A percentile compares a stretch with the other conserved stretches of the same genome.
These are phyloP conservation scores for Eueremaeus valkanovi DNA, from an alignment of 2,888 invertebrate genomes.

Conservation along the genomic window DNA sequence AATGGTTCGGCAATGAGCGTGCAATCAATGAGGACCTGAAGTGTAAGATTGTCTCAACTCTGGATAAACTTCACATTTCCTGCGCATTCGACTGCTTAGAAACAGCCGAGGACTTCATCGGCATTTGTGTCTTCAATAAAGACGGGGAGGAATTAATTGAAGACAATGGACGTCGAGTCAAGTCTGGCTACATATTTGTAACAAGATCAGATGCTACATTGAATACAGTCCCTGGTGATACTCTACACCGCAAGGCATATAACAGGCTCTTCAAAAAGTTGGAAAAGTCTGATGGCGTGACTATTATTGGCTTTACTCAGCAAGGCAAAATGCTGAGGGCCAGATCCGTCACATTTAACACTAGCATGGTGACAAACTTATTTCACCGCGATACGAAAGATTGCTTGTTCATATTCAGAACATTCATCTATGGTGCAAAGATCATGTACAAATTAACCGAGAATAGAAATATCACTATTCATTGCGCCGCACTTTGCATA, in stretches of 20 bases:
- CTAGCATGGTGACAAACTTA: too few species aligned
- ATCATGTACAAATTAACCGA: too few species aligned
- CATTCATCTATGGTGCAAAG: too few species aligned
- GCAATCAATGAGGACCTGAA: neutral
- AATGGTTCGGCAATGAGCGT: too few species aligned
- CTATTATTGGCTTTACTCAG: neutral
- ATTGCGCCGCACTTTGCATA: too few species aligned
- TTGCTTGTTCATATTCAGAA: too few species aligned
- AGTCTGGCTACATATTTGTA: neutral
- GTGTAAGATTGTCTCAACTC: neutral
- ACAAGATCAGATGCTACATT: neutral
- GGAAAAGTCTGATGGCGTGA: neutral
- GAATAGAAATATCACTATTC: too few species aligned
- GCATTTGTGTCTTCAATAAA: neutral
- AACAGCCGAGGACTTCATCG: neutral
- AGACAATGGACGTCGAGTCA: neutral
- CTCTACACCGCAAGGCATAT: neutral
- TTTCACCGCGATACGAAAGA: too few species aligned
- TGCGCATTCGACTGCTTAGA: neutral
- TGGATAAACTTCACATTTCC: neutral
- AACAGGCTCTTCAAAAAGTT: neutral
- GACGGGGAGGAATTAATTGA: neutral
- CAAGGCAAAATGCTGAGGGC: neutral
- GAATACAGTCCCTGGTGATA: neutral
- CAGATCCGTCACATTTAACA: constrained; percentile 3